These are phyloP conservation scores for Tachuris rubrigastra DNA, from an alignment of 2,113 vertebrate genomes.

Conservation along the genomic window DNA sequence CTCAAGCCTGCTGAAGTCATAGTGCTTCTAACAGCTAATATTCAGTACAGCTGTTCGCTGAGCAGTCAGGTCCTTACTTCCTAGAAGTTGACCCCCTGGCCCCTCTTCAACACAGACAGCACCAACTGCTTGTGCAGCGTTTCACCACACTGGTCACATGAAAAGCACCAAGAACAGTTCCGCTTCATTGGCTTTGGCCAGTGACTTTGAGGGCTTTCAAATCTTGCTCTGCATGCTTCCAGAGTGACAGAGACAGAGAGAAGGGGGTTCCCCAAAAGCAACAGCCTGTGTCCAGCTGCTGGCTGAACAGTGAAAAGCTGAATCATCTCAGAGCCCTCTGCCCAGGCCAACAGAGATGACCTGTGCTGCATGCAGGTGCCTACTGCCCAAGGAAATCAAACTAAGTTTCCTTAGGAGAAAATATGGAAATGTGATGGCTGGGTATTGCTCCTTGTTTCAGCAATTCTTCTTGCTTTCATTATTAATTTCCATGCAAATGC, in stretches of 20 bases:
- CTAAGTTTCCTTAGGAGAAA: neutral
- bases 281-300: neutral
- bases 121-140: neutral
- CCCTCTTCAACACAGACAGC: neutral
- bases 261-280: neutral
- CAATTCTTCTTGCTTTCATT: neutral
- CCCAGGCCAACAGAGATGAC: neutral
- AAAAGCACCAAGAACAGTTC: neutral
- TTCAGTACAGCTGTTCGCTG: neutral
- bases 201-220: neutral
- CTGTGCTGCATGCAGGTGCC: neutral
- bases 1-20: neutral
- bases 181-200: neutral
- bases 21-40: neutral
- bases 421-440: neutral
- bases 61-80: neutral
- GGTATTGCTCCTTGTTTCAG: neutral
- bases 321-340: neutral
- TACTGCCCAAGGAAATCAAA: neutral
- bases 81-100: neutral
- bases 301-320: neutral
- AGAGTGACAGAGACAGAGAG: neutral
- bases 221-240: neutral
- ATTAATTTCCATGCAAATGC: neutral
- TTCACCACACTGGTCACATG: neutral